A percentile compares a stretch with the other conserved stretches of the same genome.
phyloP scores from a whole-genome alignment of 2,113 vertebrate species.

The Petrocephalus zakoni region DNA sequence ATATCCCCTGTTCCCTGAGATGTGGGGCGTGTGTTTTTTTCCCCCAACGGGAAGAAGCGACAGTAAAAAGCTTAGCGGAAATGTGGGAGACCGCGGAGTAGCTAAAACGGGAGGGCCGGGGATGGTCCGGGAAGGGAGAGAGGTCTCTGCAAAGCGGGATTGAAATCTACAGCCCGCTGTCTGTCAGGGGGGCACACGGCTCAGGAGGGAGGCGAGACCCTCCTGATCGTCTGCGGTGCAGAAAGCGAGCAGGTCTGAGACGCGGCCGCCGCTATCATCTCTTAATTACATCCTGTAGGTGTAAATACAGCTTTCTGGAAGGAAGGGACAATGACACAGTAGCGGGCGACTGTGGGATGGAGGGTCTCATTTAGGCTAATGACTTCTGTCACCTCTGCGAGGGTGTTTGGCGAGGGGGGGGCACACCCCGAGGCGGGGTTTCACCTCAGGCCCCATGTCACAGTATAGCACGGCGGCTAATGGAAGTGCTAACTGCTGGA shows the following conservation, averaged over 20 bases:
- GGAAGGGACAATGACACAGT: not conserved
- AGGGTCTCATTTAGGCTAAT: not conserved
- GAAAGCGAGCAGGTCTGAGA: not conserved
- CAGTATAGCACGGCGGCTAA: not conserved
- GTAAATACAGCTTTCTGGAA: not conserved
- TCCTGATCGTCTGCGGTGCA: not conserved
- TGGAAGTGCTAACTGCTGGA: not conserved
- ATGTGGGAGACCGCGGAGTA: not conserved
- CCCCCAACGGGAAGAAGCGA: not conserved
- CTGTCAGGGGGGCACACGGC: not conserved
- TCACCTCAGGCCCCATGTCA: not conserved
- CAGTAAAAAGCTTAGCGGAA: not conserved
- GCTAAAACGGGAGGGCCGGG: not conserved
- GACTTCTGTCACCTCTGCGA: not conserved
- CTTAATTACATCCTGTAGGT: slow-evolving; percentile 2
- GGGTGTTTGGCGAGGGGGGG: not conserved
- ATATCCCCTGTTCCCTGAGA: not conserved
- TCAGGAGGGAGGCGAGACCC: not conserved
- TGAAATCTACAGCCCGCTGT: not conserved
- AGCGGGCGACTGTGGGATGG: not conserved
- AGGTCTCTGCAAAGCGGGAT: not conserved
- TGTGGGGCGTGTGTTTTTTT: not conserved
- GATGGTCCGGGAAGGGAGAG: not conserved
- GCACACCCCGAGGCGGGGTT: not conserved
- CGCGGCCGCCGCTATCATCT: not conserved